Evolutionary conservation across 2,888 invertebrate species (phyloP).

Genomic region (Hesperia comma): DNA sequence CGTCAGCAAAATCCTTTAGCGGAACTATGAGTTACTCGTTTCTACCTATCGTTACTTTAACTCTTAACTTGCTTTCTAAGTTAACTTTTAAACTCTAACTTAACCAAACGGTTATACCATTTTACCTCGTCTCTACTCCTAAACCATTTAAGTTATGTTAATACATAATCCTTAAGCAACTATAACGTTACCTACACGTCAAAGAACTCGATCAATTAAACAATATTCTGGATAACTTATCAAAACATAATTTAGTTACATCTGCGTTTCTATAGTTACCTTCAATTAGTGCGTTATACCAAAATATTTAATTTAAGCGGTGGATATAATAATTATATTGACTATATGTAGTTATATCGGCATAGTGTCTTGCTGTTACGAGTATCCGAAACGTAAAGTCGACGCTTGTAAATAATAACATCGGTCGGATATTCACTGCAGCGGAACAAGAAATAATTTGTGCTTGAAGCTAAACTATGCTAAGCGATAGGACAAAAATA

Average conservation of each 20-base stretch:
- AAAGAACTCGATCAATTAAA: conserved; percentile 46
- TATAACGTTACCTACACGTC: conserved; percentile 25
- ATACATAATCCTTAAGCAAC: conserved; percentile 52
- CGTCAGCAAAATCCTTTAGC: conserved; percentile 55
- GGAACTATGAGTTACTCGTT: conserved; percentile 60
- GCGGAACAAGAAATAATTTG: conserved; percentile 47
- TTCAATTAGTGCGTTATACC: conserved; percentile 37
- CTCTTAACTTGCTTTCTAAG: conserved; percentile 49
- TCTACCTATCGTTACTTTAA: conserved; percentile 58
- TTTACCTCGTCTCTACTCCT: conserved; percentile 58
- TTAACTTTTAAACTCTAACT: conserved; percentile 64
- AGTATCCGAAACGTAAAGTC: conserved; percentile 30
- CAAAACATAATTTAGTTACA: conserved; percentile 50
- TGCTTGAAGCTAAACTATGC: conserved; percentile 84
- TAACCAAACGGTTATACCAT: conserved; percentile 70
- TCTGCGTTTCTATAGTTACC: conserved; percentile 32
- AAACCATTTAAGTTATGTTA: conserved; percentile 57
- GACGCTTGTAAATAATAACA: conserved; percentile 13
- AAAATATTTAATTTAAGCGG: conserved; percentile 44
- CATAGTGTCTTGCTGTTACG: conserved; percentile 10
- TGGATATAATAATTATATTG: conserved; percentile 18
- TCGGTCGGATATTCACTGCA: conserved; percentile 28
- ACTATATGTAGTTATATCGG: conserved; percentile 26
- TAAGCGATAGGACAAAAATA: conserved; percentile 78
- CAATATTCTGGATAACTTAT: conserved; percentile 84